Base-by-base conservation (phyloP, 2,888 invertebrate species). In the Mechanitis messenoides region DNA sequence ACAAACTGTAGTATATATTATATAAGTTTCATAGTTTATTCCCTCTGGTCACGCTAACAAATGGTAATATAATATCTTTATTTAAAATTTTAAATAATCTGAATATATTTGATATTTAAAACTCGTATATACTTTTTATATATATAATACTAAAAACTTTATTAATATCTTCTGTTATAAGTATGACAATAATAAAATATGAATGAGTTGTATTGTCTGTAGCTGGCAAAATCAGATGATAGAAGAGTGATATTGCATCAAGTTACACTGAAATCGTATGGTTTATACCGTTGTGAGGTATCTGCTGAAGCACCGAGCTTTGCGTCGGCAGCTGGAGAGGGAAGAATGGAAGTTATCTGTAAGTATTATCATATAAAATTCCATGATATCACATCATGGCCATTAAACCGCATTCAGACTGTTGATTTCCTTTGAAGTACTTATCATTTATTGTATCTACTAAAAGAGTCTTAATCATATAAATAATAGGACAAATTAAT, bases 291-390 rank as follows among this genome's bases (percentile, higher is more conserved):
- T 69, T 95, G 95, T 77, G 95, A 95, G 80, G 94, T 95, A 62
- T 95, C 95, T 33, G 95, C 95, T 1, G 95, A 95, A 82, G 94
- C 94, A 56, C 95, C 95, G 6, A 94, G 94, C 69, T 95, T 95
- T 77, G 92, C 93, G 3, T 95, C 95, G 7, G 93, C 93, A 1
- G 93, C 94, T 68, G 94, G 93, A 56, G 95, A 95, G 81, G 93
- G 94, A 45, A 91, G 93, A 75, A 93, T 95, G 94, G 95, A 95
- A 87, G 93, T 95, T 75, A 93, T 95, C 73, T 94, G 95, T 95
- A 92, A 93, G 94, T 93, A 38, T 5, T 38, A 28, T 53, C 59
- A 31, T 53, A 55, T 72, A 31, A 38, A 55, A 35, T 20, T 35
- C 35, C 1, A 3, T 35, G 6, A 35, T 3, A 35, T 35, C 35